Evolutionary conservation across 2,113 vertebrate species (phyloP).

Genomic region (Gambusia affinis): DNA sequence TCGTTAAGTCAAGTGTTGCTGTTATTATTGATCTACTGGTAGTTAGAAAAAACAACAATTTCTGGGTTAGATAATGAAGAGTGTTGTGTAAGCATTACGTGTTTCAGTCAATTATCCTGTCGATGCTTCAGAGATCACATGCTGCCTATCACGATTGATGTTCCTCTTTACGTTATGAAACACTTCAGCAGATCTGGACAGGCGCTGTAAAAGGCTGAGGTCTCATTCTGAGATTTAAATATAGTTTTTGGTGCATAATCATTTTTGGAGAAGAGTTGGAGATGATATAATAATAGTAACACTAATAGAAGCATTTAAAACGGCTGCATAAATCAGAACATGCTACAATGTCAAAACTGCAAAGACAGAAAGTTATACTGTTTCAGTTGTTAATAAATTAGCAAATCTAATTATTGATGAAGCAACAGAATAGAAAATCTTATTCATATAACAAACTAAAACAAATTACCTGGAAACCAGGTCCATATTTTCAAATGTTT

Average conservation of each 20-base stretch:
- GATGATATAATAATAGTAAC: too few species aligned
- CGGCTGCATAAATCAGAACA: too few species aligned
- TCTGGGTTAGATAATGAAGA: background rate
- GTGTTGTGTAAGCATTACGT: background rate
- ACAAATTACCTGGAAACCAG: too few species aligned
- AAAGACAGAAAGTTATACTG: too few species aligned
- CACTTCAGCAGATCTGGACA: conserved; percentile 9
- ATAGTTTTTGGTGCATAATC: background rate
- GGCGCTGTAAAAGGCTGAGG: background rate
- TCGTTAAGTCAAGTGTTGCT: background rate
- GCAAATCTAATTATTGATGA: too few species aligned
- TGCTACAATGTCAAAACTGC: too few species aligned
- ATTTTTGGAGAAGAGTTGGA: too few species aligned
- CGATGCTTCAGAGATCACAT: conserved; percentile 1
- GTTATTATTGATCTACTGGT: background rate
- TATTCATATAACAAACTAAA: too few species aligned
- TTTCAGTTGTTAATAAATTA: too few species aligned
- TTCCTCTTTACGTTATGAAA: conserved; percentile 29
- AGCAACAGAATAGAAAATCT: too few species aligned
- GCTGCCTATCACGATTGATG: conserved; percentile 9
- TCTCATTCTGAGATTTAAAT: background rate
- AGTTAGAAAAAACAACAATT: background rate
- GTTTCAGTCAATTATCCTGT: conserved; percentile 13
- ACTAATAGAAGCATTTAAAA: too few species aligned
- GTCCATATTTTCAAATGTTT: too few species aligned